Percentiles rank a stretch among this genome's conserved stretches.
These are phyloP conservation scores for Planococcus citri DNA, from an alignment of 1,140 invertebrate genomes.

Conservation along the genomic window DNA sequence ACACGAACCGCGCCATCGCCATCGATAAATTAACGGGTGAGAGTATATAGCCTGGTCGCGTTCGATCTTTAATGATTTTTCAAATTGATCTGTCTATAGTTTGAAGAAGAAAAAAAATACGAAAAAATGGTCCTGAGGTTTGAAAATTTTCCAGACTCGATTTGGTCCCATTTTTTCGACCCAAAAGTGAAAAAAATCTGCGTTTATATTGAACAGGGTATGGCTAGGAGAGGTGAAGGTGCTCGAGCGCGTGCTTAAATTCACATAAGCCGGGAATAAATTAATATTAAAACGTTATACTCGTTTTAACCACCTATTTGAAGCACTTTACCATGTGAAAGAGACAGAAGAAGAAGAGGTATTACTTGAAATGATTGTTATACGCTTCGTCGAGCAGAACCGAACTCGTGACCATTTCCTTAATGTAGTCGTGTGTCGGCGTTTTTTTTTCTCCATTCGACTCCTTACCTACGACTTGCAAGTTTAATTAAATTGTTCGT, in stretches of 20 bases:
- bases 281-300: neutral
- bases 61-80: neutral
- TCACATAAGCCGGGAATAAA: too few relatives aligned
- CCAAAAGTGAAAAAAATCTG: too few relatives aligned
- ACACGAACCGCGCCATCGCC: neutral
- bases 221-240: too few relatives aligned
- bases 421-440: conserved; percentile 14
- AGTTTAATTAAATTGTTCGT: conserved; percentile 15
- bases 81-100: neutral
- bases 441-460: too few relatives aligned
- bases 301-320: neutral
- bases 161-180: too few relatives aligned
- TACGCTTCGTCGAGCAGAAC: conserved; percentile 6
- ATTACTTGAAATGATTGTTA: neutral
- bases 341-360: neutral
- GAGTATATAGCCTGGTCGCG: neutral
- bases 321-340: neutral
- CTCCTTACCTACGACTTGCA: too few relatives aligned
- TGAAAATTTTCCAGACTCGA: too few relatives aligned
- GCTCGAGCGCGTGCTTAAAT: too few relatives aligned
- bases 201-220: too few relatives aligned
- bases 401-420: conserved; percentile 16
- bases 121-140: too few relatives aligned
- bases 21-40: neutral
- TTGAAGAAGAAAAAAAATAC: too few relatives aligned